Percentiles rank a stretch among this genome's conserved stretches.
Conservation (phyloP, 2,113 vertebrate species). For the Lycocorax pyrrhopterus region DNA sequence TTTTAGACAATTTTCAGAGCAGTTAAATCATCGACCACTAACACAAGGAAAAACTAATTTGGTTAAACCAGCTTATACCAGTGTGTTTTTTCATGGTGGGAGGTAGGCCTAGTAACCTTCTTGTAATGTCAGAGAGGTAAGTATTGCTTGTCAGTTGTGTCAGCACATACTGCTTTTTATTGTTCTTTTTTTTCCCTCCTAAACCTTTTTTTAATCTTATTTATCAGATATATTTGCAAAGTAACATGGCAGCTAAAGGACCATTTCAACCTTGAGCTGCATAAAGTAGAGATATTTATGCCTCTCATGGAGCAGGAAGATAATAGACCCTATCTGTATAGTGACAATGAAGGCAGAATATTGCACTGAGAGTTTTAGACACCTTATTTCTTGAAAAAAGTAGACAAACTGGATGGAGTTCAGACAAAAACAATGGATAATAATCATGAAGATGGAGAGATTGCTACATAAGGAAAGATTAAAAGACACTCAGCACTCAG, state of each 20-base stretch:
- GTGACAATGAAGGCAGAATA: background rate
- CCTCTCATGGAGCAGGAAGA: background rate
- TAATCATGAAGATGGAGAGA: background rate
- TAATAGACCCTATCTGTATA: slow-evolving; percentile 27
- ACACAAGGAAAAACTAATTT: background rate
- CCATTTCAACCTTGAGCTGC: slow-evolving; percentile 37
- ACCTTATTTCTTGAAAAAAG: slow-evolving; percentile 25
- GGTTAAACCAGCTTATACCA: background rate
- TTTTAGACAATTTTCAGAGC: background rate
- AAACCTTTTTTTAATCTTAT: background rate
- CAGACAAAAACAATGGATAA: background rate
- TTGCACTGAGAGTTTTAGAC: background rate
- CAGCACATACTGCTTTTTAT: background rate
- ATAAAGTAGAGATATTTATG: slow-evolving; percentile 30
- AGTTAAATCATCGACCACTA: background rate
- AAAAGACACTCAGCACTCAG: background rate
- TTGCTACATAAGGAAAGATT: background rate
- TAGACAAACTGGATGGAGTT: background rate
- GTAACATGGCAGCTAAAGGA: slow-evolving; percentile 1
- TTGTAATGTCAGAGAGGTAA: background rate
- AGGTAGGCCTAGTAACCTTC: background rate
- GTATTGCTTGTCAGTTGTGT: background rate
- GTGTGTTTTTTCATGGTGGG: background rate
- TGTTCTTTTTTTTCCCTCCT: background rate
- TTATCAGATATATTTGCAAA: slow-evolving; percentile 26